Percentiles rank a stretch among this genome's conserved stretches.
phyloP scores from a whole-genome alignment of 2,113 vertebrate species.

The Brachyistius frenatus region DNA sequence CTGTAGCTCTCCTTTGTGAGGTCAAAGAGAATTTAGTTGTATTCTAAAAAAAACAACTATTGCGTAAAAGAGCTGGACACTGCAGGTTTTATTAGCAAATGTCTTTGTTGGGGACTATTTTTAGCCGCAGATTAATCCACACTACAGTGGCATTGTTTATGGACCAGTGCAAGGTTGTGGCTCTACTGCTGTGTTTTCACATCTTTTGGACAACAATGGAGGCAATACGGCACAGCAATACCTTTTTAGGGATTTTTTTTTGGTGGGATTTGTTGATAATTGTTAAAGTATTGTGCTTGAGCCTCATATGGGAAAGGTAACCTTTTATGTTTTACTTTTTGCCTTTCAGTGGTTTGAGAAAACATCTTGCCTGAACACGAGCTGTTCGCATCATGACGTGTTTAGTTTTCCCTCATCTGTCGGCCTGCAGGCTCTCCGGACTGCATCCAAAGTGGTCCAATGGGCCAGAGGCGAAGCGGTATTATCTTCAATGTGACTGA shows the following conservation, averaged over 20 bases:
- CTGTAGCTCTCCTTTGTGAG: too few relatives aligned
- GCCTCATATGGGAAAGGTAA: too few relatives aligned
- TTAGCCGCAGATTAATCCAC: too few relatives aligned
- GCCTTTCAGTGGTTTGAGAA: constrained; percentile 79
- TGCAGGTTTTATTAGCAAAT: too few relatives aligned
- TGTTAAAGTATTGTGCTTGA: too few relatives aligned
- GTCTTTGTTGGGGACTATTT: too few relatives aligned
- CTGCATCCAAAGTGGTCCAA: constrained; percentile 23
- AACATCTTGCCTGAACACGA: constrained; percentile 26
- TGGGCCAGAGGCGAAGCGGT: not conserved
- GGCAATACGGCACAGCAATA: not conserved
- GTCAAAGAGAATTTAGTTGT: too few relatives aligned
- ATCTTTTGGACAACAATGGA: not conserved
- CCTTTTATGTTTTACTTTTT: constrained; percentile 21
- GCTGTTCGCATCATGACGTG: constrained; percentile 15
- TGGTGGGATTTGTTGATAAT: not conserved
- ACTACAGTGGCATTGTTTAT: not conserved
- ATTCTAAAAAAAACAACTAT: too few relatives aligned
- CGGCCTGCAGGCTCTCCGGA: constrained; percentile 33
- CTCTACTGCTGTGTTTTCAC: not conserved
- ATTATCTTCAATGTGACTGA: constrained; percentile 24
- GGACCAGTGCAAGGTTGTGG: too few relatives aligned
- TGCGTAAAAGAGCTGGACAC: too few relatives aligned
- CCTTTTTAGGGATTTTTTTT: too few relatives aligned
- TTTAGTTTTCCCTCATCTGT: constrained; percentile 37